These are phyloP conservation scores for Acanthaster planci DNA, from an alignment of 35 echinoderm and acorn worm species.

Conservation along the genomic window DNA sequence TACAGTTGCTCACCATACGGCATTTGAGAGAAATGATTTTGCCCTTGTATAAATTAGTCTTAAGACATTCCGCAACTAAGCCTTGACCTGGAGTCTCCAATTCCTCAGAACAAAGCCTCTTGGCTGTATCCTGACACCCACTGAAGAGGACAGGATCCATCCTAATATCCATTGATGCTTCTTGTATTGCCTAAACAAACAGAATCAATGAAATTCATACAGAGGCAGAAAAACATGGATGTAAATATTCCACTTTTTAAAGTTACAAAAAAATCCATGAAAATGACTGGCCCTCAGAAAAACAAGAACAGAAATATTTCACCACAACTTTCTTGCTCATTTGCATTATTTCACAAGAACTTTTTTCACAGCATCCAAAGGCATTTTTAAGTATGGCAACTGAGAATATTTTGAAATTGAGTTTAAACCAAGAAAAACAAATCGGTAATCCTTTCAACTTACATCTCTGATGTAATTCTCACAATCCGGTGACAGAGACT, in stretches of 20 bases:
- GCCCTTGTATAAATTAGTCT: conserved; percentile 32
- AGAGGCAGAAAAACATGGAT: too few species aligned
- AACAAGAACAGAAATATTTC: too few species aligned
- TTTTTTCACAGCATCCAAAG: too few species aligned
- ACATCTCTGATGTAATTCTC: conserved; percentile 65
- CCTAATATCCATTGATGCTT: conserved; percentile 78
- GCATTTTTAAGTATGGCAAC: too few species aligned
- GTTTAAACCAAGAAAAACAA: too few species aligned
- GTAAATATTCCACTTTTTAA: too few species aligned
- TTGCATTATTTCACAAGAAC: too few species aligned
- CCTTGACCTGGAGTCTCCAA: conserved; percentile 65
- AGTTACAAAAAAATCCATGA: too few species aligned
- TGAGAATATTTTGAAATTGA: too few species aligned
- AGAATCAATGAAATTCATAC: too few species aligned
- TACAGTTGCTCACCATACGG: conserved; percentile 30
- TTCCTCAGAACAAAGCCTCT: conserved; percentile 51
- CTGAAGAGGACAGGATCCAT: conserved; percentile 65
- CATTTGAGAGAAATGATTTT: neutral
- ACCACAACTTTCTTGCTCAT: too few species aligned
- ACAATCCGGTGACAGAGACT: conserved; percentile 72
- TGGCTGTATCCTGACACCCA: conserved; percentile 35
- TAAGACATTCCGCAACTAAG: conserved; percentile 79
- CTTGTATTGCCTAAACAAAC: conserved; percentile 51
- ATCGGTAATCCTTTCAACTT: conserved; percentile 26
- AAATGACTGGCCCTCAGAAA: too few species aligned